These are phyloP conservation scores for Drosophila affinis DNA, from an alignment of 2,888 invertebrate genomes.

Conservation along the genomic window DNA sequence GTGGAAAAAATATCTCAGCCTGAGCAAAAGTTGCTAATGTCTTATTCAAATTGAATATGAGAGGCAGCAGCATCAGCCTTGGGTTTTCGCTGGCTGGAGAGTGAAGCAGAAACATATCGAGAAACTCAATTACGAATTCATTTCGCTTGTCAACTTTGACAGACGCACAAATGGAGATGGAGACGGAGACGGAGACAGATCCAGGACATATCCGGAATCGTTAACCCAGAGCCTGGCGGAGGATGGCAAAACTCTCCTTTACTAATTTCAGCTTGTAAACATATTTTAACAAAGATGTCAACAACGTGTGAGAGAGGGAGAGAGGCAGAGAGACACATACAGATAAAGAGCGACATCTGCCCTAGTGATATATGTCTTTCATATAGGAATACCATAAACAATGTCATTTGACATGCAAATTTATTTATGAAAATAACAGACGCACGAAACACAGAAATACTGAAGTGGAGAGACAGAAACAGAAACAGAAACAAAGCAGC, in stretches of 20 bases:
- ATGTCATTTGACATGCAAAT: conserved; percentile 80
- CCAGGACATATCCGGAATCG: conserved; percentile 7
- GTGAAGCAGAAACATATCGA: conserved; percentile 37
- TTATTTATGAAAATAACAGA: conserved; percentile 78
- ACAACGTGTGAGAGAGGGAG: conserved; percentile 66
- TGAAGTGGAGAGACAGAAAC: not conserved
- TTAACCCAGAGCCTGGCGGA: not conserved
- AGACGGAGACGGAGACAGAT: not conserved
- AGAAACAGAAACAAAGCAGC: conserved; percentile 24
- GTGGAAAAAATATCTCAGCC: conserved; percentile 41
- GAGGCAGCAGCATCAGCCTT: conserved; percentile 21
- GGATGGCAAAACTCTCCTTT: conserved; percentile 28
- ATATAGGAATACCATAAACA: conserved; percentile 79
- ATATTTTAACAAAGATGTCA: conserved; percentile 80
- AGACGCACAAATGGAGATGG: conserved; percentile 49
- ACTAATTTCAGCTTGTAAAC: conserved; percentile 78
- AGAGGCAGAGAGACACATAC: conserved; percentile 10
- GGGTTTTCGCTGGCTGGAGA: conserved; percentile 15
- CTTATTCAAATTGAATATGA: conserved; percentile 51
- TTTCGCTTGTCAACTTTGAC: conserved; percentile 73
- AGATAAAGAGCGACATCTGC: conserved; percentile 23
- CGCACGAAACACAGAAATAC: conserved; percentile 31
- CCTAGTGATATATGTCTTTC: conserved; percentile 60
- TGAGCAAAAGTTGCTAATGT: conserved; percentile 50
- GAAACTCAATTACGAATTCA: conserved; percentile 79